Conservation (phyloP, 2,113 vertebrate species). For the Siniperca chuatsi region DNA sequence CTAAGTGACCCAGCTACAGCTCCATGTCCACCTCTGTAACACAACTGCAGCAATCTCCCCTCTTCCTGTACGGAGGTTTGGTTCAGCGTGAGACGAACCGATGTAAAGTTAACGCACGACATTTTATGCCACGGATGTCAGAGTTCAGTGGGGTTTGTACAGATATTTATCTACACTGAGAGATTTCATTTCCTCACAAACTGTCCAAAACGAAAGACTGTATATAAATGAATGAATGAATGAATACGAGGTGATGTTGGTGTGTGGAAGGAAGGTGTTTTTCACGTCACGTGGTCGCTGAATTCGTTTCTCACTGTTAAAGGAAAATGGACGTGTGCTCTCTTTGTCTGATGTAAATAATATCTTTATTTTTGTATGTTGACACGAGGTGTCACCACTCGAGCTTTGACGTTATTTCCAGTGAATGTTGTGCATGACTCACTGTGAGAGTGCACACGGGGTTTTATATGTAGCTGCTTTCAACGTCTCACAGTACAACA, state of each 20-base stretch:
- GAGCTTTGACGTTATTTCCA: constrained; percentile 66
- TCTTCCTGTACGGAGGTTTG: background rate
- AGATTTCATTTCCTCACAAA: too few relatives aligned
- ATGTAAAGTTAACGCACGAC: background rate
- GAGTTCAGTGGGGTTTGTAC: constrained; percentile 11
- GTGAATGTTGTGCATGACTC: constrained; percentile 77
- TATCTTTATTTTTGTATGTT: constrained; percentile 87
- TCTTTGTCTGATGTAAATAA: constrained; percentile 79
- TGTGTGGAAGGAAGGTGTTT: too few relatives aligned
- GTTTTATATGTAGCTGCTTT: constrained; percentile 67
- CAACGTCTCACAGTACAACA: constrained; percentile 55
- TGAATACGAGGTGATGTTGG: too few relatives aligned
- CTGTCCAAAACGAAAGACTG: too few relatives aligned
- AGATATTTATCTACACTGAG: constrained; percentile 10
- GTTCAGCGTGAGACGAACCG: background rate
- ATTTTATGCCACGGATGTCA: constrained; percentile 17
- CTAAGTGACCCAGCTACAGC: background rate
- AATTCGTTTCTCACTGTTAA: constrained; percentile 22
- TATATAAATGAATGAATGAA: too few relatives aligned
- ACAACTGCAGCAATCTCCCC: background rate
- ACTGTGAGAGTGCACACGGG: constrained; percentile 43
- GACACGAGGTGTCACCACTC: constrained; percentile 53
- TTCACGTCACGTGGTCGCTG: background rate
- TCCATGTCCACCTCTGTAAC: background rate
- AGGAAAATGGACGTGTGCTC: constrained; percentile 2